Conservation (phyloP, 2,797 vertebrate genomes). For the Rachycentron canadum region DNA sequence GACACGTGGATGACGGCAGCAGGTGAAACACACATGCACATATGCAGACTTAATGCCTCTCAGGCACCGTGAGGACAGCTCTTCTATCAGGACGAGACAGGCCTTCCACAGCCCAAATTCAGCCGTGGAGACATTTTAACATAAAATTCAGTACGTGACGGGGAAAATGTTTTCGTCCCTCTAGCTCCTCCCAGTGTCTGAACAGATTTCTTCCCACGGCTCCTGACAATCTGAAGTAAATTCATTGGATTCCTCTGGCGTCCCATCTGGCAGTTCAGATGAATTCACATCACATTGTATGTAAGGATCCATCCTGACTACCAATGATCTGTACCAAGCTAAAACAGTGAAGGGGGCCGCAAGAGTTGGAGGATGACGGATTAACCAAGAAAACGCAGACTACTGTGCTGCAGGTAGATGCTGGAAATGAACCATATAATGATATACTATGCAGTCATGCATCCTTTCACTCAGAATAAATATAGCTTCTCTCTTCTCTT, state of each 20-base stretch:
- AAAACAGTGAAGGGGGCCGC: background rate
- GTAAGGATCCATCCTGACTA: background rate
- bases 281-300: background rate
- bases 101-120: constrained; percentile 37
- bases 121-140: constrained; percentile 17
- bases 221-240: constrained; percentile 10
- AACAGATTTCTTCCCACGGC: background rate
- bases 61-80: constrained; percentile 53
- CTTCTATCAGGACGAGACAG: constrained; percentile 50
- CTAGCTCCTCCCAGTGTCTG: background rate
- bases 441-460: background rate
- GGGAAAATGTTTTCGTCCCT: background rate
- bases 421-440: background rate
- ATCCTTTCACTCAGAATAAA: constrained; percentile 21
- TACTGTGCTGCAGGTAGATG: constrained; percentile 1
- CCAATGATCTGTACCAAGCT: background rate
- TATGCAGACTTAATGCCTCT: constrained; percentile 40
- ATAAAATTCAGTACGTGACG: constrained; percentile 23
- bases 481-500: constrained; percentile 10
- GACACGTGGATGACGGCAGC: constrained; percentile 37
- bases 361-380: background rate
- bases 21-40: constrained; percentile 38
- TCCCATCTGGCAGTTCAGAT: constrained; percentile 8
- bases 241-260: constrained; percentile 16
- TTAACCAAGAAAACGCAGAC: background rate